Evolutionary conservation across 2,113 vertebrate genomes (phyloP).

Genomic region (Carassius carassius): DNA sequence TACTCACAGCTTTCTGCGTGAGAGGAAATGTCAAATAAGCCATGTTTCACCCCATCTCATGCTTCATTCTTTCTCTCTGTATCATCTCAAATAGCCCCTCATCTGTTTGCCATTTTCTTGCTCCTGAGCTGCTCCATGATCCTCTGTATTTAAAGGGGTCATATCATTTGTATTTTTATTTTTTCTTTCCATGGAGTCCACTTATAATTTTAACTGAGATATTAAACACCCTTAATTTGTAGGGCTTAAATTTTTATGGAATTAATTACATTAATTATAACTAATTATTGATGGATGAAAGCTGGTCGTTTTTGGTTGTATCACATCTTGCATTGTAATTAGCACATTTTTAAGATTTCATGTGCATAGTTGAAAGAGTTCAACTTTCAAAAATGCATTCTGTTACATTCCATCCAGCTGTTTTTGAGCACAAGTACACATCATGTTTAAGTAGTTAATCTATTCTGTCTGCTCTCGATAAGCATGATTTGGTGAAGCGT

Average conservation of each 20-base stretch:
- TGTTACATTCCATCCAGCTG: not conserved
- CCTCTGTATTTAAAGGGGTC: conserved; percentile 1
- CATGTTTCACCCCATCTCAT: conserved; percentile 30
- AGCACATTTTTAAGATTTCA: not conserved
- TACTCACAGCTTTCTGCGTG: conserved; percentile 44
- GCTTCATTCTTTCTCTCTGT: conserved; percentile 21
- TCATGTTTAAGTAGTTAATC: not conserved
- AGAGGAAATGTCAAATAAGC: conserved; percentile 59
- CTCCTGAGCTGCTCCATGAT: conserved; percentile 12
- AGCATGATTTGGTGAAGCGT: not conserved
- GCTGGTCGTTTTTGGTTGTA: not conserved
- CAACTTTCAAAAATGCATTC: not conserved
- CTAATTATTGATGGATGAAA: not conserved
- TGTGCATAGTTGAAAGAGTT: too few species aligned
- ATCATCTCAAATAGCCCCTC: conserved; percentile 4
- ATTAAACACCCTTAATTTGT: not conserved
- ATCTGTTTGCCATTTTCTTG: conserved; percentile 21
- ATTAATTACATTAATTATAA: not conserved
- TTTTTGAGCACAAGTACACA: not conserved
- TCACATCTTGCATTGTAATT: not conserved
- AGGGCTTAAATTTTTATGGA: not conserved
- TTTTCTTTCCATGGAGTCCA: not conserved
- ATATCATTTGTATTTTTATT: not conserved
- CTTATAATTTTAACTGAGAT: not conserved
- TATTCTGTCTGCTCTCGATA: not conserved